These are phyloP conservation scores for Poeciliopsis turrubarensis DNA, from an alignment of 2,113 vertebrate species.

Conservation along the genomic window DNA sequence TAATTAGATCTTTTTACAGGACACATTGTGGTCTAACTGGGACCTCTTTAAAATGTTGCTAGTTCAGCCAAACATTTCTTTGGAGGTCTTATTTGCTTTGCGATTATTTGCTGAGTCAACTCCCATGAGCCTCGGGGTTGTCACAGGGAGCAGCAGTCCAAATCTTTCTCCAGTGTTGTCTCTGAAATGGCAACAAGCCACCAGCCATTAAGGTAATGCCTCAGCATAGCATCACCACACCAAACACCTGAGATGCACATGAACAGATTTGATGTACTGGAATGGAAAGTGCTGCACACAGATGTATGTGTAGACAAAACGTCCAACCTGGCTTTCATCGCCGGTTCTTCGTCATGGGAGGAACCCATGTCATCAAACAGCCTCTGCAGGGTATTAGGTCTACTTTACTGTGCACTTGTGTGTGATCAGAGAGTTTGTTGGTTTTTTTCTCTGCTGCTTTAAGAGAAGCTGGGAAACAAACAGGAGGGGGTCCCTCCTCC, in stretches of 20 bases:
- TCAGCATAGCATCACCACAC: slow-evolving; percentile 17
- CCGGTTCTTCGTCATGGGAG: too few species aligned
- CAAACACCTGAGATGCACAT: slow-evolving; percentile 27
- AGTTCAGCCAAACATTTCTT: not conserved
- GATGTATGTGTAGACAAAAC: slow-evolving; percentile 8
- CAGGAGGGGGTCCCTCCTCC: slow-evolving; percentile 12
- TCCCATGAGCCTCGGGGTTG: not conserved
- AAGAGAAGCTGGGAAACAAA: slow-evolving; percentile 35
- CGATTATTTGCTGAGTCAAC: slow-evolving; percentile 16
- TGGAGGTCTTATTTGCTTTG: slow-evolving; percentile 3
- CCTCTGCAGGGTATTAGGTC: slow-evolving; percentile 51
- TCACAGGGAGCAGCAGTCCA: slow-evolving; percentile 8
- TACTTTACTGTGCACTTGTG: slow-evolving; percentile 43
- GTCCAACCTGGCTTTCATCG: not conserved
- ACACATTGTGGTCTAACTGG: not conserved
- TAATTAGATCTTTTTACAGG: not conserved
- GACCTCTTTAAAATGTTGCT: not conserved
- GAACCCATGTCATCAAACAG: slow-evolving; percentile 53
- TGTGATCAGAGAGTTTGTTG: slow-evolving; percentile 29
- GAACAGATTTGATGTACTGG: slow-evolving; percentile 37
- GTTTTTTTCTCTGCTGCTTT: slow-evolving; percentile 31
- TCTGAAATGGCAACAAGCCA: not conserved
- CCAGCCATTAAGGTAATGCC: slow-evolving; percentile 20
- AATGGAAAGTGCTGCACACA: not conserved
- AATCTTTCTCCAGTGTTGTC: slow-evolving; percentile 1